These are phyloP conservation scores for Aphodius sticticus DNA, from an alignment of 2,888 invertebrate genomes.

Conservation along the genomic window DNA sequence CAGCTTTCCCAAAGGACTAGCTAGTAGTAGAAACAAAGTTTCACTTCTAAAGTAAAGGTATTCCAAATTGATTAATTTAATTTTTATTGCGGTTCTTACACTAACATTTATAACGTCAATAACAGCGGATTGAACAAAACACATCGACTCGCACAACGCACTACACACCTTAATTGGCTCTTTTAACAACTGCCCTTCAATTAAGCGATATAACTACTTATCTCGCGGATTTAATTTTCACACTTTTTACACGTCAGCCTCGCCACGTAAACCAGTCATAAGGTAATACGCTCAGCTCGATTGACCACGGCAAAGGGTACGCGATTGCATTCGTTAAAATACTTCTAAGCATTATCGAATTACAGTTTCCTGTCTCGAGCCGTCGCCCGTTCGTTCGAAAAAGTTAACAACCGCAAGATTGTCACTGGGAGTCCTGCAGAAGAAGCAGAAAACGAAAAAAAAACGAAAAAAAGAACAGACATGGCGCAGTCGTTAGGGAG, in stretches of 20 bases:
- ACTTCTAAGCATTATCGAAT: constrained; percentile 4
- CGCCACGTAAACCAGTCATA: neutral
- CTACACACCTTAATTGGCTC: neutral
- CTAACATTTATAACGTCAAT: neutral
- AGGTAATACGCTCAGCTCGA: neutral
- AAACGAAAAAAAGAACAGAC: neutral
- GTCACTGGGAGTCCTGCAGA: neutral
- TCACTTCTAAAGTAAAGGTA: no score
- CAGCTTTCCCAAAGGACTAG: no score
- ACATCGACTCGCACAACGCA: neutral
- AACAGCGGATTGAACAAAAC: neutral
- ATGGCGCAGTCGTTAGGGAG: constrained; percentile 12
- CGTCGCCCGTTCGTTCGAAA: neutral
- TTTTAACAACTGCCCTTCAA: neutral
- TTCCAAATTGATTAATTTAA: no score
- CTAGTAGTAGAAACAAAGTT: no score
- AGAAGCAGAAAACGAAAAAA: neutral
- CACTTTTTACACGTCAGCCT: constrained; percentile 4
- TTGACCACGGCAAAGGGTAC: neutral
- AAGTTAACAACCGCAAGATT: neutral
- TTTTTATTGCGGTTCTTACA: neutral
- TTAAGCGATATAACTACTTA: neutral
- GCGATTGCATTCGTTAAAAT: neutral
- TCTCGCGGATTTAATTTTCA: neutral
- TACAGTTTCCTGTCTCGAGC: constrained; percentile 4